Evolutionary conservation across 2,113 vertebrate genomes (phyloP).

Genomic region (Nothoprocta perdicaria): DNA sequence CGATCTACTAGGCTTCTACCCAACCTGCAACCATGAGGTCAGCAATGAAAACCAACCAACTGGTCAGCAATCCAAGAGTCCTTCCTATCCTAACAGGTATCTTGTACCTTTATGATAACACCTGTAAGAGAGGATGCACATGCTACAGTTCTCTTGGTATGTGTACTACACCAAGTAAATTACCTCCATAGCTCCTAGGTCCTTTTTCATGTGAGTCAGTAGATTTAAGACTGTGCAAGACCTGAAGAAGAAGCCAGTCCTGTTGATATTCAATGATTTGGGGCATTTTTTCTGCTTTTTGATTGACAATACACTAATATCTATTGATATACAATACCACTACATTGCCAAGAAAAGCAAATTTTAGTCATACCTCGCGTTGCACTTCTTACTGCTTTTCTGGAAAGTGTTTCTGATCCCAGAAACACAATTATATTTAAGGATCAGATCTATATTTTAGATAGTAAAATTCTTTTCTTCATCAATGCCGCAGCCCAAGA

Average conservation of each 20-base stretch:
- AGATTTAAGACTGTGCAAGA: background rate
- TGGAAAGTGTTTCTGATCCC: background rate
- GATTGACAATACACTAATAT: background rate
- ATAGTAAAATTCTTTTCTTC: background rate
- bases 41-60: rapidly evolving
- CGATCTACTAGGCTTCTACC: background rate
- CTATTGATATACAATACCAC: background rate
- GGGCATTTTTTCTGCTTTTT: rapidly evolving
- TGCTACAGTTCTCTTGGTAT: background rate
- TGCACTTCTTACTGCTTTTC: background rate
- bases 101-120: background rate
- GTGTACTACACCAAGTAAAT: background rate
- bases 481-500: background rate
- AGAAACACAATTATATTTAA: background rate
- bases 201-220: background rate
- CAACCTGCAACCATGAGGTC: background rate
- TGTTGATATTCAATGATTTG: background rate
- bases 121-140: background rate
- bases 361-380: background rate
- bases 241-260: background rate
- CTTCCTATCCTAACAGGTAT: background rate
- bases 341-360: background rate
- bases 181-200: background rate
- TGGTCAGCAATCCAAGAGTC: background rate
- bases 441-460: background rate